Evolutionary conservation across 2,797 vertebrate genomes (phyloP).

Genomic region (Falco biarmicus): DNA sequence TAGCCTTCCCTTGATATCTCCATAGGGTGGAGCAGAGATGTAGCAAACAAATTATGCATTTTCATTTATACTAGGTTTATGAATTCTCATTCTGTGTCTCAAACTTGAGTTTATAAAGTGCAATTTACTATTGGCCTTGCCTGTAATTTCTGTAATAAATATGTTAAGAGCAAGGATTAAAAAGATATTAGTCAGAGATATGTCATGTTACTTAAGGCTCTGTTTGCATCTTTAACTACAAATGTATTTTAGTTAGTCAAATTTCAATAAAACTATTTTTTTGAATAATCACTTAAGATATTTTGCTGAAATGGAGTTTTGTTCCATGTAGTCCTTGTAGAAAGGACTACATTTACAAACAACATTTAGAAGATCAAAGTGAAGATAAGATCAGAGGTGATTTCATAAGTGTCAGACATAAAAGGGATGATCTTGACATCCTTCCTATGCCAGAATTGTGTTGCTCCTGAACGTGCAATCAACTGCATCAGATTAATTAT

Average conservation of each 20-base stretch:
- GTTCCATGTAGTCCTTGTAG: not conserved
- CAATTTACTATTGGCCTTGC: not conserved
- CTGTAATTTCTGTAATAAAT: not conserved
- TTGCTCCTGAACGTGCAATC: not conserved
- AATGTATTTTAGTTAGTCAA: not conserved
- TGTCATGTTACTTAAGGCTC: not conserved
- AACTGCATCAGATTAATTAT: not conserved
- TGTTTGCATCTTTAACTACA: not conserved
- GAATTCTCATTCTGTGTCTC: not conserved
- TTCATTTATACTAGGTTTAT: not conserved
- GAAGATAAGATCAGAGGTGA: not conserved
- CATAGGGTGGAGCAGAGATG: not conserved
- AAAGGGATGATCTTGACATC: not conserved
- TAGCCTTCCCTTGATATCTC: constrained; percentile 36
- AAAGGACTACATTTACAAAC: not conserved
- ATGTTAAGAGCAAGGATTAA: not conserved
- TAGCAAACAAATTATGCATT: constrained; percentile 6
- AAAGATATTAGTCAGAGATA: not conserved
- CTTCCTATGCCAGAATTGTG: not conserved
- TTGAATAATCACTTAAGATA: not conserved
- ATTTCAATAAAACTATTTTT: not conserved
- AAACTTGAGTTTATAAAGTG: not conserved
- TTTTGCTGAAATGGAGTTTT: not conserved
- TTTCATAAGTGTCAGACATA: not conserved
- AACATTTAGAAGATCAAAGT: not conserved